Percentiles rank a stretch among this genome's conserved stretches.
These are phyloP conservation scores for Autographa gamma DNA, from an alignment of 2,888 invertebrate genomes.

Conservation along the genomic window DNA sequence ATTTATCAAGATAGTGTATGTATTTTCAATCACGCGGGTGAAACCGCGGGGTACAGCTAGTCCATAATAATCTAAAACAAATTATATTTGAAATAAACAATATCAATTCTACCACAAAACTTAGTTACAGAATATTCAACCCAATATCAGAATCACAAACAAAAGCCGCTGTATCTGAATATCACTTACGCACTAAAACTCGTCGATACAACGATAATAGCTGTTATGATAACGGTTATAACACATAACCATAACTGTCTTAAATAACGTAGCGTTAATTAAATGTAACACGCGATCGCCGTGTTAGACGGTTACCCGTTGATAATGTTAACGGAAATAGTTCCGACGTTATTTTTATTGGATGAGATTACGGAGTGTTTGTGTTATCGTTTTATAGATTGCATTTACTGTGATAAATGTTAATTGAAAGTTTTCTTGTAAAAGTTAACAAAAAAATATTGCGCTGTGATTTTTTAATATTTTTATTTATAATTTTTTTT, in stretches of 20 bases:
- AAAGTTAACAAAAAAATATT: too few species aligned
- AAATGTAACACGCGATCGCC: slow-evolving; percentile 40
- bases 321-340: slow-evolving; percentile 32
- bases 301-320: slow-evolving; percentile 32
- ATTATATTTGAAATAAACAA: background rate
- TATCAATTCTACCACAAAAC: slow-evolving; percentile 6
- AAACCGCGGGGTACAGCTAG: too few species aligned
- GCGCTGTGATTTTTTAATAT: too few species aligned
- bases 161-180: slow-evolving; percentile 18
- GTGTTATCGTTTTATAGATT: slow-evolving; percentile 3
- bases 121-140: slow-evolving; percentile 13
- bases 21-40: too few species aligned
- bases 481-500: too few species aligned
- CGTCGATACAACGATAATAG: slow-evolving; percentile 48
- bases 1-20: too few species aligned
- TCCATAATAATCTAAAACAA: background rate
- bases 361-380: background rate
- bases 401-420: background rate
- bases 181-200: slow-evolving; percentile 52
- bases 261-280: slow-evolving; percentile 52
- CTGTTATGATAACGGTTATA: slow-evolving; percentile 50
- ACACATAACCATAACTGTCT: slow-evolving; percentile 46
- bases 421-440: background rate
- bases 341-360: slow-evolving; percentile 10
- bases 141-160: slow-evolving; percentile 17